Percentiles rank a stretch among this genome's conserved stretches.
Conservation (phyloP, 1,140 invertebrate genomes). For the Hirudo medicinalis region DNA sequence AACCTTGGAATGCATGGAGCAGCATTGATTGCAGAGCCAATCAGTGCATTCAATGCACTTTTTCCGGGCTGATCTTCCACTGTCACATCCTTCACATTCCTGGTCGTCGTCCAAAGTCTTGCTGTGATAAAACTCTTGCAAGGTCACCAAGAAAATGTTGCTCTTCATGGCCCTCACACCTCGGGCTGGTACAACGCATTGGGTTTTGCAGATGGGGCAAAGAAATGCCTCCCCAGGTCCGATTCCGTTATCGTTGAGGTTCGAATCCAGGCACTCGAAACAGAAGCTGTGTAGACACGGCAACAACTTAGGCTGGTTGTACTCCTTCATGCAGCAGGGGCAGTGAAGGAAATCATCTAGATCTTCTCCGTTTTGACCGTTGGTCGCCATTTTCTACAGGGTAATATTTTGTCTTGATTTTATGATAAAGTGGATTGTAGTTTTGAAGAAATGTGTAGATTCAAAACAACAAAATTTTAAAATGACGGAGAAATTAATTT, state of each 20-base stretch:
- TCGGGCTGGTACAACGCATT: conserved; percentile 21
- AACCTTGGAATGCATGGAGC: conserved; percentile 20
- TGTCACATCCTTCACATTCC: conserved; percentile 22
- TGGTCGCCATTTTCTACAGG: no score
- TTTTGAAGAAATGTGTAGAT: no score
- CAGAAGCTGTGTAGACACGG: conserved; percentile 24
- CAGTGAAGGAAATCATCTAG: conserved; percentile 19
- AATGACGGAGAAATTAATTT: no score
- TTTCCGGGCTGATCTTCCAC: conserved; percentile 14
- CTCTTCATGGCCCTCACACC: conserved; percentile 21
- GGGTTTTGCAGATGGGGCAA: conserved; percentile 22
- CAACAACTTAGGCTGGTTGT: conserved; percentile 21
- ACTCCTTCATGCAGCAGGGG: conserved; percentile 20
- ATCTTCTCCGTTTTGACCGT: not conserved
- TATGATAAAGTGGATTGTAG: no score
- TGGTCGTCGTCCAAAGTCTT: conserved; percentile 19
- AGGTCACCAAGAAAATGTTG: conserved; percentile 23
- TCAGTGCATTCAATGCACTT: conserved; percentile 24
- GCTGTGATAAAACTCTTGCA: conserved; percentile 23
- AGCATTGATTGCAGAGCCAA: conserved; percentile 23
- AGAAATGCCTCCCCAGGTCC: conserved; percentile 22
- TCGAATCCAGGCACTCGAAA: conserved; percentile 20
- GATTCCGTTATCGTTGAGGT: conserved; percentile 20
- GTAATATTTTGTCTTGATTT: no score
- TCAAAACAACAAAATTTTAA: no score